Evolutionary conservation across 2,797 vertebrate species (phyloP).

Genomic region (Phrynocephalus forsythii): DNA sequence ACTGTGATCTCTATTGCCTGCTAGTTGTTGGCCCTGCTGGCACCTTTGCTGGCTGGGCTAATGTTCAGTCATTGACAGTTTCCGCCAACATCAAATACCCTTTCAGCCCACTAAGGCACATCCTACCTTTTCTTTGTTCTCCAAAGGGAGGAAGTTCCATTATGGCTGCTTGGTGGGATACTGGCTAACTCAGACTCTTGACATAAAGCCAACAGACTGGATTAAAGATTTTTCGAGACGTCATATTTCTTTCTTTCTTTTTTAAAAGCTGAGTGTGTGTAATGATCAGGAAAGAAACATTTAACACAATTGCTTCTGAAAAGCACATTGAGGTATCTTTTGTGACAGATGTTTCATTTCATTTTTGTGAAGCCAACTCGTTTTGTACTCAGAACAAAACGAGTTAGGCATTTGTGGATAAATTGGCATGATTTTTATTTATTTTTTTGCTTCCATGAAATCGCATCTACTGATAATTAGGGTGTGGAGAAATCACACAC

Average conservation of each 20-base stretch:
- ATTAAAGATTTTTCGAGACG: slow-evolving; percentile 3
- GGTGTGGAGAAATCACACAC: not conserved
- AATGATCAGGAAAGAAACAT: slow-evolving; percentile 17
- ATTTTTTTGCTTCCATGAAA: not conserved
- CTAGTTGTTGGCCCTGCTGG: not conserved
- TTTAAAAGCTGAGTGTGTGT: slow-evolving; percentile 19
- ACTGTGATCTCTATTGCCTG: not conserved
- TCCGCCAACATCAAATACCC: not conserved
- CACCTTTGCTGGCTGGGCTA: slow-evolving; percentile 15
- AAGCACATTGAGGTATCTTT: not conserved
- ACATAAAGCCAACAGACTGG: not conserved
- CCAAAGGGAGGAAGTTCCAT: slow-evolving; percentile 26
- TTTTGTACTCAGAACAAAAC: not conserved
- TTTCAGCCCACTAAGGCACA: not conserved
- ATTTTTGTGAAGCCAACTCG: not conserved
- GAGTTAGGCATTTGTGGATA: not conserved
- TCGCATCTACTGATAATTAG: not conserved
- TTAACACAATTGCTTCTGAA: slow-evolving; percentile 30
- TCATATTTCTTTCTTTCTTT: not conserved
- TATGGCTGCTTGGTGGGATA: not conserved
- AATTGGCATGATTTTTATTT: not conserved
- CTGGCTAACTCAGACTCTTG: not conserved
- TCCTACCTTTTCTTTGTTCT: not conserved
- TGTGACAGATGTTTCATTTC: slow-evolving; percentile 36
- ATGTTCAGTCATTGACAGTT: slow-evolving; percentile 22